Base-by-base conservation (phyloP, 2,888 invertebrate species). In the Netelia virgata region DNA sequence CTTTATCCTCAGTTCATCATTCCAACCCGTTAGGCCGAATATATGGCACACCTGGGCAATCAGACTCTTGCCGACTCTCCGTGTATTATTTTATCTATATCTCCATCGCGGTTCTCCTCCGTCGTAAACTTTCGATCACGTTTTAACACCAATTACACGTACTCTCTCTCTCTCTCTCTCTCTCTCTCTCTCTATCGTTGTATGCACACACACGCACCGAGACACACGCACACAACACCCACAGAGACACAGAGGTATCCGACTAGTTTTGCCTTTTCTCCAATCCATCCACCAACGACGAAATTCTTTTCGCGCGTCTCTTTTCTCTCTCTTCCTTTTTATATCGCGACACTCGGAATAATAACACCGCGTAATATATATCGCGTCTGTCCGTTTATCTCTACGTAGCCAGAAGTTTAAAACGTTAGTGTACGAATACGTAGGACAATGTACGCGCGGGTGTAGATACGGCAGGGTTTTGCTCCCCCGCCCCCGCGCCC, bases 131-230 rank as follows among this genome's bases (percentile, higher is more conserved):
- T 36, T 36, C 36, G 36, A 36, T 36, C 36, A 36, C 36, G 36
- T 36, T 36, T 36, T 36, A 36, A 36, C 36, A 36, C 36, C 36
- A 36, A 36, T 6, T 36, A 36, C 8, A 1, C 36, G 36, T 36
- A 6, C 36, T 36, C 36, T 36, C 6, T 36, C 28, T 8, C 47
- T 47, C 11, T 11, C 14, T 14, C 87, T 78, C 76, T 55, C 86
- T 66, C 70, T 61, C 11, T 53, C 5, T 9, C 9, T 74, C 82
- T 84, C 83, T 78, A 69, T 83, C 47, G 81, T 85, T 83, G 82
- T 41, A 80, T 83, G 82, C 61, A 9, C 57, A 18, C 57, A 18
- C 57, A 18, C 57, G 20, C 18, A 18, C 57, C 9, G 8, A 16
- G 9, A 18, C 57, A 57, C 18, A 18, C 14, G 6, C 9, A 55